Evolutionary conservation across 2,888 invertebrate genomes (phyloP), one percentile per base, ranked within the genome.

Genomic region (Lasius fuliginosus): DNA sequence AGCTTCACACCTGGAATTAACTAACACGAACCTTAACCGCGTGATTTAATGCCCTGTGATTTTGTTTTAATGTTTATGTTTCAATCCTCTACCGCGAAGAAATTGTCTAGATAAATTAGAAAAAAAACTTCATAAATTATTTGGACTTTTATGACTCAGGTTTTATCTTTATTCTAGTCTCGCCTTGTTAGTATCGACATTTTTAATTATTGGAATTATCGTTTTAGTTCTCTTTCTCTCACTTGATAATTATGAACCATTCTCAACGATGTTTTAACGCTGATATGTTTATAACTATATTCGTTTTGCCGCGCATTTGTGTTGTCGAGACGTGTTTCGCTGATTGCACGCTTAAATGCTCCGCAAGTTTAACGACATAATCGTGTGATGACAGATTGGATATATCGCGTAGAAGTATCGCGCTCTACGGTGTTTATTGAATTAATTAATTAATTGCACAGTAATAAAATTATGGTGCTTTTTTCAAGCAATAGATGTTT

Each of bases 351-450:
- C 88, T 90, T 83, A 40, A 91, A 86, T 86, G 85, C 86, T 74
- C 62, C 60, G 74, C 40, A 58, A 86, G 71, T 62, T 65, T 91
- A 92, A 93, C 91, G 91, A 91, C 89, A 89, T 92, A 92, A 93
- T 93, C 87, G 86, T 86, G 86, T 92, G 92, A 92, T 92, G 88
- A 92, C 88, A 90, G 87, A 90, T 89, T 92, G 74, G 40, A 64
- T 15, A 33, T 73, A 84, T 83, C 84, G 89, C 87, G 90, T 88
- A 79, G 87, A 88, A 69, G 46, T 15, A 49, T 3, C 5, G 15
- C 15, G 12, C 46, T 49, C 4, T 49, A 49, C 12, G 42, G 6
- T n/a, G 1, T 53, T 58, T 40, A 73, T 40, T 36, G 12, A 36
- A 56, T 71, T 58, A 58, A 73, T 71, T 58, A 58, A 73, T 73